Evolutionary conservation across 1,140 invertebrate species (phyloP), one percentile per base, ranked within the genome.

Genomic region (Radopholus similis): DNA sequence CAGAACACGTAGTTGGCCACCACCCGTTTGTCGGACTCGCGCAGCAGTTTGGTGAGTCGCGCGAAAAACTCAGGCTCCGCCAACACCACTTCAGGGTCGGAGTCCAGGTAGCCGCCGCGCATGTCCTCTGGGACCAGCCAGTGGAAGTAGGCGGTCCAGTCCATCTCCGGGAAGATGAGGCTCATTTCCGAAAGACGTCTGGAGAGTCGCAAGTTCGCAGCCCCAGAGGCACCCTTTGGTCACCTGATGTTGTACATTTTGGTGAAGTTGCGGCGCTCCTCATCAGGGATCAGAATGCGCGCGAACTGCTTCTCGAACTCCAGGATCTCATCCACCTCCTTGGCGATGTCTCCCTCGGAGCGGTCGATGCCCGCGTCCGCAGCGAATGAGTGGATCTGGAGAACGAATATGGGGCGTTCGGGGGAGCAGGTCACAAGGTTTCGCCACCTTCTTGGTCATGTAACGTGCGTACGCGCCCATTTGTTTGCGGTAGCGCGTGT

Each of bases 301-400:
- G 77, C 77, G 30, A 82, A 80, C 54, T 81, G 32, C 26, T 72
- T 78, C 35, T 80, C 77, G 42, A 80, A 80, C n/a, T 44, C 18
- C n/a, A 68, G 15, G 6, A 77, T 71, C 28, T 60, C 58, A 8
- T 66, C 68, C 23, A 75, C 68, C 34, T 78, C 73, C 9, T 58
- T 6, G 26, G 58, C 51, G 49, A 79, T 80, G 18, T 70, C 56
- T 11, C 18, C 54, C 4, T 66, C 66, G 15, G 70, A 57, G 4
- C 51, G 37, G 21, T 55, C 55, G 9, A 64, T 34, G 26, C 69
- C 70, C 42, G 76, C 74, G 56, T 80, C 77, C 51, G 62, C 51
- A 11, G 68, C 77, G 21, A 81, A 67, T 0, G 72, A 30, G 32
- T 57, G 28, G 34, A 79, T 74, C 44, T 72, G 28, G 64, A n/a